Evolutionary conservation across 2,113 vertebrate genomes (phyloP), one percentile per base, ranked within the genome.

Genomic region (Poeciliopsis occidentalis): DNA sequence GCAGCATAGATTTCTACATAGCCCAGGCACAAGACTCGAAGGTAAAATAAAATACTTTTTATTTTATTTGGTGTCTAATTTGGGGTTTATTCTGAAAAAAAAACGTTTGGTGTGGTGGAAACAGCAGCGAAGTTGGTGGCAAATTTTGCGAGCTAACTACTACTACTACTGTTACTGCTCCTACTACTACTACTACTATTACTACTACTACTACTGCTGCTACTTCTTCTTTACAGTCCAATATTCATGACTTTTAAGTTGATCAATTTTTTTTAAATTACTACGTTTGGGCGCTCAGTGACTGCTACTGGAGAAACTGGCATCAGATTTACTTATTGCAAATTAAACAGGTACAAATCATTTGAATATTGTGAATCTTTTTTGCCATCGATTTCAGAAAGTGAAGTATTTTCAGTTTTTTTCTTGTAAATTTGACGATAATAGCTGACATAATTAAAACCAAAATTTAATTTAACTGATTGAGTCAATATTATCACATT

Each of bases 1-100:
- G 83, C 44, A 65, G 81, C 24, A 83, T 91, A 1, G 69, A 81
- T 15, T 47, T 80, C 69, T 95, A 95, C 73, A 30, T 51, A 29
- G 92, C 93, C n/a, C 73, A 0, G 1, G 79, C 91, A 3, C 64
- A 85, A 4, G 91, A 94, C 79, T 86, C 85, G 5, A 63, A 88
- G 92, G 92, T 93, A 83, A 4, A 8, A 12, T 8, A 44, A 47
- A 72, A 7, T 27, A 17, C 10, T 70, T 69, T 65, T 12, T 31
- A 32, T 11, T 11, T 60, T 19, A 47, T 5, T n/a, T 3, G 7
- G 24, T 24, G 51, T 57, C 8, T 57, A 22, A 37, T 37, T 11
- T 37, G 10, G 34, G 34, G 34, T 37, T 37, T 37, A 37, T 37
- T 37, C 10, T 34, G 8, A 37, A 37, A 37, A 37, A 37, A 11